These are phyloP conservation scores for Coranthus polyacanthus DNA, from an alignment of 2,797 vertebrate genomes.

Conservation along the genomic window DNA sequence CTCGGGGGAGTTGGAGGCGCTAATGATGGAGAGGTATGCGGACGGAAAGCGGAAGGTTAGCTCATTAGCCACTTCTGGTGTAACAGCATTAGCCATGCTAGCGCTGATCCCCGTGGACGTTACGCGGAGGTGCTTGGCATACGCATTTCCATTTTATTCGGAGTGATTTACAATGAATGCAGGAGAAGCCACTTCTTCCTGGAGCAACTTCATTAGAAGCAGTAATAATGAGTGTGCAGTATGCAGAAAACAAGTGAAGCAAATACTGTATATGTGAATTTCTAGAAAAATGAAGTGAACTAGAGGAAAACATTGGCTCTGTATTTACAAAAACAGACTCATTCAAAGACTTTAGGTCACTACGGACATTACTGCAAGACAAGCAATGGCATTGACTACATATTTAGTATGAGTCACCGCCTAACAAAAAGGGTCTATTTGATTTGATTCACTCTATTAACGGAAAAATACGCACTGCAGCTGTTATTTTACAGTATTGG, in stretches of 20 bases:
- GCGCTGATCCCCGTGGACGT: slow-evolving; percentile 26
- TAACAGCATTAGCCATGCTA: slow-evolving; percentile 47
- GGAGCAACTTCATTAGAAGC: slow-evolving; percentile 15
- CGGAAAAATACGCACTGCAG: too few relatives aligned
- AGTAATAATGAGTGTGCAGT: slow-evolving; percentile 15
- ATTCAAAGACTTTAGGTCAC: not conserved
- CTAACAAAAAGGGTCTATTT: too few relatives aligned
- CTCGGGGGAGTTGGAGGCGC: slow-evolving; percentile 38
- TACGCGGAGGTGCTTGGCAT: slow-evolving; percentile 8
- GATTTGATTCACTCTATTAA: too few relatives aligned
- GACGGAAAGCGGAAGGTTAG: slow-evolving; percentile 55
- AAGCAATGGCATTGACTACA: too few relatives aligned
- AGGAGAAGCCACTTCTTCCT: slow-evolving; percentile 4
- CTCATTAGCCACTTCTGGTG: slow-evolving; percentile 59
- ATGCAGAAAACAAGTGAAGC: not conserved
- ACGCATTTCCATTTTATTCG: slow-evolving; percentile 30
- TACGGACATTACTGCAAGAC: not conserved
- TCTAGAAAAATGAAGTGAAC: not conserved
- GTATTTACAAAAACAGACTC: not conserved
- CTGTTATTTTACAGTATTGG: too few relatives aligned
- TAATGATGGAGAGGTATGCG: slow-evolving; percentile 46
- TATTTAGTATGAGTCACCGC: too few relatives aligned
- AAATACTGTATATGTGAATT: not conserved
- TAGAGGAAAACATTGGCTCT: not conserved
- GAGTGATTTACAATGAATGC: slow-evolving; percentile 30